A percentile compares a stretch with the other conserved stretches of the same genome.
Conservation (phyloP, 2,113 vertebrate genomes). For the Alosa alosa region DNA sequence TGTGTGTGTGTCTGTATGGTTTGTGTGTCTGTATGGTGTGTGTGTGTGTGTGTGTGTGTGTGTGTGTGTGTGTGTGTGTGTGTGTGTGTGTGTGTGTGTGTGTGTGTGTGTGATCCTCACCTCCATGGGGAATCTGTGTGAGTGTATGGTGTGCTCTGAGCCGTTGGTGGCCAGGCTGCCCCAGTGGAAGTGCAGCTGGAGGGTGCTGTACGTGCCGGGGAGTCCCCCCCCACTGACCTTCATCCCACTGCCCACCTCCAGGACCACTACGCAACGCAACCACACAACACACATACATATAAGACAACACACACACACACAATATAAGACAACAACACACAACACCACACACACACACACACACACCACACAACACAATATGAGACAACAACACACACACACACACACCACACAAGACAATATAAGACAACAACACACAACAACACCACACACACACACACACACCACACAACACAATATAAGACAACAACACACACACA, state of each 20-base stretch:
- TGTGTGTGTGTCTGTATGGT: not conserved
- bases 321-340: constrained; percentile 50
- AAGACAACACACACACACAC: not conserved
- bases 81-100: too few relatives aligned
- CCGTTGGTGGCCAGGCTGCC: constrained; percentile 68
- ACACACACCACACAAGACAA: too few relatives aligned
- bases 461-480: too few relatives aligned
- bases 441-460: too few relatives aligned
- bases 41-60: too few relatives aligned
- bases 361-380: not conserved
- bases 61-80: too few relatives aligned
- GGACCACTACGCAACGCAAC: constrained; percentile 60
- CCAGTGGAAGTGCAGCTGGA: constrained; percentile 89
- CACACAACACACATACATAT: not conserved
- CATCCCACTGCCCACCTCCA: constrained; percentile 67
- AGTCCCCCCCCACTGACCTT: constrained; percentile 73
- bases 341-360: not conserved
- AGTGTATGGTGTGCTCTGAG: constrained; percentile 79
- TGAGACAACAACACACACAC: too few relatives aligned
- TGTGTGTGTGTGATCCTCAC: constrained; percentile 71
- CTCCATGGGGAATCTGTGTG: constrained; percentile 79
- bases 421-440: too few relatives aligned
- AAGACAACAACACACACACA: too few relatives aligned
- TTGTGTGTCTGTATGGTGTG: too few relatives aligned
- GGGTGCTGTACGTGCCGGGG: constrained; percentile 62